A percentile compares a stretch with the other conserved stretches of the same genome.
Conservation (phyloP, 2,888 invertebrate species). For the Ganaspis brasiliensis region DNA sequence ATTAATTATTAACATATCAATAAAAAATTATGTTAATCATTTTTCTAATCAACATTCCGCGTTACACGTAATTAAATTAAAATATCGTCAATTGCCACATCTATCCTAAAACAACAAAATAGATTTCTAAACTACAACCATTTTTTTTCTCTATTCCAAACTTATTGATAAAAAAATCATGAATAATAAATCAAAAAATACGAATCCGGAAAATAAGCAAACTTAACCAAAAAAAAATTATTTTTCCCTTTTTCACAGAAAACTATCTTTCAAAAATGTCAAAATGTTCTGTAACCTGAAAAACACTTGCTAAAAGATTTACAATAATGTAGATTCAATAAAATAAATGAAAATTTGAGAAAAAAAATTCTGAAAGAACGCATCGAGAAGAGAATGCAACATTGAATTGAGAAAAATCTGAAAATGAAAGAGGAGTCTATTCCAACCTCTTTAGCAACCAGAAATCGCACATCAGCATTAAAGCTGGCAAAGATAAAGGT, state of each 20-base stretch:
- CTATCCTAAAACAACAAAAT: too few species aligned
- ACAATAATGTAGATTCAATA: background rate
- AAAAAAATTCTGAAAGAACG: background rate
- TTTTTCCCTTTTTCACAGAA: too few species aligned
- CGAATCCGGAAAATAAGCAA: too few species aligned
- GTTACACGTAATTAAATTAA: slow-evolving; percentile 8
- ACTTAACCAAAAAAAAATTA: too few species aligned
- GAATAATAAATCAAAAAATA: too few species aligned
- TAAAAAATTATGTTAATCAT: too few species aligned
- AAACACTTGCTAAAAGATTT: background rate
- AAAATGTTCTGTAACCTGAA: background rate
- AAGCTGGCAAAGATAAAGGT: background rate
- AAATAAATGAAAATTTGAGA: background rate
- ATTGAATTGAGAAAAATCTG: slow-evolving; percentile 2
- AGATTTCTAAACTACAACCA: too few species aligned
- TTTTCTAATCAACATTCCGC: background rate
- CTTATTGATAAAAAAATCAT: too few species aligned
- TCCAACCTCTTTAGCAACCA: slow-evolving; percentile 26
- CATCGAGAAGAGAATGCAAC: slow-evolving; percentile 6
- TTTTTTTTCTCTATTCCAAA: too few species aligned
- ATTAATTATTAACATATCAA: too few species aligned
- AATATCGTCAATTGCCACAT: too few species aligned
- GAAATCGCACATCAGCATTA: slow-evolving; percentile 10
- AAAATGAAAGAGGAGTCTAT: background rate
- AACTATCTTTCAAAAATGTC: background rate